Evolutionary conservation across 2,888 invertebrate genomes (phyloP).

Genomic region (Tenthredo scrophulariae): DNA sequence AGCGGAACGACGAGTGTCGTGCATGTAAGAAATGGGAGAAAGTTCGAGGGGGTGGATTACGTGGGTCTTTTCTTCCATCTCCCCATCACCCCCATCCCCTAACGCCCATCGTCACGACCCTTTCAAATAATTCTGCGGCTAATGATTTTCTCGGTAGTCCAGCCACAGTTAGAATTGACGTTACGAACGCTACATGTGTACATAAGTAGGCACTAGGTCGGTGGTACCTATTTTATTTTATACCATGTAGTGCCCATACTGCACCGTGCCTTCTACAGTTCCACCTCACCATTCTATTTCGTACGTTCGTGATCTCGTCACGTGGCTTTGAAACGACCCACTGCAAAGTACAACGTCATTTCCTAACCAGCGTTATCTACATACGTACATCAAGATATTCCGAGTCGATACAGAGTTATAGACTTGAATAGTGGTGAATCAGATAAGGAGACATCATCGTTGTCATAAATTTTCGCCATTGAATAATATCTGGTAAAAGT

Average conservation of each 20-base stretch:
- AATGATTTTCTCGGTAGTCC: slow-evolving; percentile 52
- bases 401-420: neutral
- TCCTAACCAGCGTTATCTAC: slow-evolving; percentile 35
- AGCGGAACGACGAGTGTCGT: slow-evolving; percentile 50
- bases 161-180: slow-evolving; percentile 39
- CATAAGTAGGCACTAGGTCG: slow-evolving; percentile 12
- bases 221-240: neutral
- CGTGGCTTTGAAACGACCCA: slow-evolving; percentile 49
- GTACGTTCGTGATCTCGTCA: slow-evolving; percentile 48
- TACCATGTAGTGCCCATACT: neutral
- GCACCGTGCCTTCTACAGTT: neutral
- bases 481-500: neutral
- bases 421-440: neutral
- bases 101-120: slow-evolving; percentile 39
- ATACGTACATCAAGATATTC: slow-evolving; percentile 39
- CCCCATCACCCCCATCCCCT: slow-evolving; percentile 27
- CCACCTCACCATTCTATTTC: slow-evolving; percentile 11
- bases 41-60: neutral
- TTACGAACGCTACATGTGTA: slow-evolving; percentile 49
- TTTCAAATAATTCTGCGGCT: slow-evolving; percentile 48
- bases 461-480: neutral
- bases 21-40: slow-evolving; percentile 42
- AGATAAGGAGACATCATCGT: slow-evolving; percentile 24
- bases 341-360: slow-evolving; percentile 46
- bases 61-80: slow-evolving; percentile 16